Conservation (phyloP, 2,888 invertebrate genomes). For the Chrysolina haemoptera region DNA sequence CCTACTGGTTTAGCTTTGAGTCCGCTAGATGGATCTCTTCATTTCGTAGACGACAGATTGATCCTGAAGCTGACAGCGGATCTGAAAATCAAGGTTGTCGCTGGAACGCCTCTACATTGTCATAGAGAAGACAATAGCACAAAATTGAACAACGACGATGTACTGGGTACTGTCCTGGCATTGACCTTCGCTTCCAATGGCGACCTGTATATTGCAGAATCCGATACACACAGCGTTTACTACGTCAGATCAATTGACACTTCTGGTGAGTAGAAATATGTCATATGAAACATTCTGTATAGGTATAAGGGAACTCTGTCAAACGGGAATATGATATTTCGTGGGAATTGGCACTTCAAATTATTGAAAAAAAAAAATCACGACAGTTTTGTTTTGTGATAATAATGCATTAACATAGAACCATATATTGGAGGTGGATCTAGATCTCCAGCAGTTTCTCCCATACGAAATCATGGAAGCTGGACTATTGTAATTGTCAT, state of each 20-base stretch:
- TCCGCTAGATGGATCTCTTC: constrained; percentile 93
- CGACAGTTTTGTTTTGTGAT: too few relatives aligned
- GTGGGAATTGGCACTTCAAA: too few relatives aligned
- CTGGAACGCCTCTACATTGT: constrained; percentile 95
- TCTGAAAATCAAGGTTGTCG: constrained; percentile 92
- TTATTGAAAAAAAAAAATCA: too few relatives aligned
- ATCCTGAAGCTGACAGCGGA: constrained; percentile 93
- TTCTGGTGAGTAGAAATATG: constrained; percentile 74
- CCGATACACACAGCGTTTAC: constrained; percentile 89
- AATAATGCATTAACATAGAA: too few relatives aligned
- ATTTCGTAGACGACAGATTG: constrained; percentile 96
- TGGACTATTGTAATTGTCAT: too few relatives aligned
- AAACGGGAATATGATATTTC: too few relatives aligned
- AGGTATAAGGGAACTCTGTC: too few relatives aligned
- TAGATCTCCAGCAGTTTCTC: too few relatives aligned
- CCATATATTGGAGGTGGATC: too few relatives aligned
- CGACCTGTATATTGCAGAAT: constrained; percentile 93
- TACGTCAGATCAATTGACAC: constrained; percentile 89
- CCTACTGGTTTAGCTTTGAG: constrained; percentile 96
- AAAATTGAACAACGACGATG: constrained; percentile 55
- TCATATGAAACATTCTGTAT: neutral
- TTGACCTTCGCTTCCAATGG: constrained; percentile 94
- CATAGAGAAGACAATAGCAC: constrained; percentile 70
- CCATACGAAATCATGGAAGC: too few relatives aligned
- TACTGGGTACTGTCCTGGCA: constrained; percentile 87